Base-by-base conservation (phyloP, 2,113 vertebrate species). In the Hoplias malabaricus region DNA sequence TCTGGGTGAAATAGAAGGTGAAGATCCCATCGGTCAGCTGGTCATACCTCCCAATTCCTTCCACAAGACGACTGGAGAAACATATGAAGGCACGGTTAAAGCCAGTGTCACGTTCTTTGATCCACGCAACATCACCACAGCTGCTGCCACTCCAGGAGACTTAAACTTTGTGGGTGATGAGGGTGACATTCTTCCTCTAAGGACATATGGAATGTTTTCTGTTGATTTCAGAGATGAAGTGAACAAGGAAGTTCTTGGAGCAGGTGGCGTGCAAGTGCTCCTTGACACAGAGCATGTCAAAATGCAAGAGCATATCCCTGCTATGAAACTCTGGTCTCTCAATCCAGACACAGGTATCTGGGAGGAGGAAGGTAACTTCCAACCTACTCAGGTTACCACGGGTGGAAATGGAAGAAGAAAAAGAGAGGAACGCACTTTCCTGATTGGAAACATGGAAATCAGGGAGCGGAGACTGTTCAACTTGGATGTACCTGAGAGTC, bases 161-260 rank as follows among this genome's bases (percentile, higher is more conserved):
- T 94, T 99, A 73, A 96, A 93, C 84, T 99, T 95, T 29, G 81
- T 94, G 34, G 71, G 95, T 0, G n/a, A 89, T 0, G 93, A 95
- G 1, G 98, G 98, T 0, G 95, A 97, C 23, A 90, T 96, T 57
- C 89, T 94, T 0, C 96, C 95, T 0, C 90, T 99, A 71, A 88
- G 96, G 79, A 99, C 97, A 25, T 99, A 99, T 0, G 98, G 98
- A 23, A 99, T 99, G 97, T 98, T 99, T 38, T 93, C 94, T 0
- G 93, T 97, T 78, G 96, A 99, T 82, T 96, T 99, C 76, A 90
- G 93, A 29, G 97, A 96, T 0, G 89, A 93, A 0, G 87, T 77
- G 43, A 93, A 93, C 0, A 81, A 87, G 0, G 90, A 92, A 23
- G 84, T 75, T 10, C 93, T 99, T 31, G 94, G 94, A 50, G 89